A percentile compares a stretch with the other conserved stretches of the same genome.
Conservation (phyloP, 2,113 vertebrate species). For the Trichomycterus rosablanca region DNA sequence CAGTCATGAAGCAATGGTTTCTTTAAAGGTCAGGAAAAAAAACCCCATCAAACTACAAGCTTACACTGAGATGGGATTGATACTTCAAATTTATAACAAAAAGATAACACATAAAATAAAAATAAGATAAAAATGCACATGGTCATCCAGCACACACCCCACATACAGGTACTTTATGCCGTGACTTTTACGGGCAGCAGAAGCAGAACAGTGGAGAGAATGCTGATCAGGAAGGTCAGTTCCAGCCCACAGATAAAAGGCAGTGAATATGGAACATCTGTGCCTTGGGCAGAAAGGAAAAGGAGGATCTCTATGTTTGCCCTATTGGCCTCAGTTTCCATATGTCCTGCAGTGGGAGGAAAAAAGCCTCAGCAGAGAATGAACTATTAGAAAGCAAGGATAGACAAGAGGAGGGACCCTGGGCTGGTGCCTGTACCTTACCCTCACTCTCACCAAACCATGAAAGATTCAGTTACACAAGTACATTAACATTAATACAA, state of each 20-base stretch:
- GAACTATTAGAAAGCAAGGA: neutral
- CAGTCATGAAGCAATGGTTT: too few relatives aligned
- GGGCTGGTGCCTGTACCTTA: neutral
- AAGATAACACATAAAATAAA: too few relatives aligned
- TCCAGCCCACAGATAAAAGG: conserved; percentile 19
- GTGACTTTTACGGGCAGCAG: conserved; percentile 3
- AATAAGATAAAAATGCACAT: too few relatives aligned
- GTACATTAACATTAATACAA: too few relatives aligned
- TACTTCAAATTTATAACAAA: too few relatives aligned
- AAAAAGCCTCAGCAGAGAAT: conserved; percentile 11
- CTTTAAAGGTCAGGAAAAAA: too few relatives aligned
- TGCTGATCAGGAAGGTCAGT: conserved; percentile 28
- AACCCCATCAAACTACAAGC: too few relatives aligned
- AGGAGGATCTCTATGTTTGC: conserved; percentile 7
- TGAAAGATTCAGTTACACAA: too few relatives aligned
- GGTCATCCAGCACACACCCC: neutral
- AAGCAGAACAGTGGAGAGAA: conserved; percentile 12
- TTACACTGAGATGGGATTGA: too few relatives aligned
- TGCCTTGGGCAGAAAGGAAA: conserved; percentile 23
- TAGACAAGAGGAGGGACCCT: neutral
- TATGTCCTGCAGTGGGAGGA: conserved; percentile 16
- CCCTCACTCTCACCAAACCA: too few relatives aligned
- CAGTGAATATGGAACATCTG: conserved; percentile 34
- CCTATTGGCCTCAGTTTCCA: conserved; percentile 26
- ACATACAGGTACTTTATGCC: neutral